phyloP scores from a whole-genome alignment of 2,113 vertebrate species.

The Leptocoma aspasia region DNA sequence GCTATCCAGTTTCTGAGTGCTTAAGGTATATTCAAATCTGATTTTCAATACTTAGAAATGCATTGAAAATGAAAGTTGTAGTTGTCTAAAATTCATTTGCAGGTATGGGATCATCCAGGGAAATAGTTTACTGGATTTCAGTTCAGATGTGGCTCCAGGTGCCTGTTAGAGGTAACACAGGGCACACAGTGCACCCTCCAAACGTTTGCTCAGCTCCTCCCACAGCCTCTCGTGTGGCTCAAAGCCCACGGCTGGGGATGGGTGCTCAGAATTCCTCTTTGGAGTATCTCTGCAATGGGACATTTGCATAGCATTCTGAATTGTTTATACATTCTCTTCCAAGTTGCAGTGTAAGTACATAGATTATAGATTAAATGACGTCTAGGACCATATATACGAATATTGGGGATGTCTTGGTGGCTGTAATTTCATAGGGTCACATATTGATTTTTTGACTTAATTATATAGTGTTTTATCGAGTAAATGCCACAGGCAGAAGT shows the following conservation, averaged over 20 bases:
- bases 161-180: neutral
- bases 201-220: accelerated
- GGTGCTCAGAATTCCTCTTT: neutral
- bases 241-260: accelerated
- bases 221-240: accelerated
- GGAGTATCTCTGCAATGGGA: neutral
- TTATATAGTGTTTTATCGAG: neutral
- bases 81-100: neutral
- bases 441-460: neutral
- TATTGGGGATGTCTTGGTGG: neutral
- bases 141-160: neutral
- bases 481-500: neutral
- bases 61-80: neutral
- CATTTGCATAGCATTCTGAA: neutral
- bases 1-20: neutral
- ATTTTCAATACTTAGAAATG: neutral
- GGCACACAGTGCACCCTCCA: accelerated
- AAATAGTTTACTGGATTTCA: neutral
- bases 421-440: neutral
- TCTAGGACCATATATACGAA: neutral
- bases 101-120: neutral
- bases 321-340: neutral
- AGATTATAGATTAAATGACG: neutral
- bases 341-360: neutral
- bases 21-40: neutral